Base-by-base conservation (phyloP, 2,888 invertebrate species). In the Chrysodeixis includens region DNA sequence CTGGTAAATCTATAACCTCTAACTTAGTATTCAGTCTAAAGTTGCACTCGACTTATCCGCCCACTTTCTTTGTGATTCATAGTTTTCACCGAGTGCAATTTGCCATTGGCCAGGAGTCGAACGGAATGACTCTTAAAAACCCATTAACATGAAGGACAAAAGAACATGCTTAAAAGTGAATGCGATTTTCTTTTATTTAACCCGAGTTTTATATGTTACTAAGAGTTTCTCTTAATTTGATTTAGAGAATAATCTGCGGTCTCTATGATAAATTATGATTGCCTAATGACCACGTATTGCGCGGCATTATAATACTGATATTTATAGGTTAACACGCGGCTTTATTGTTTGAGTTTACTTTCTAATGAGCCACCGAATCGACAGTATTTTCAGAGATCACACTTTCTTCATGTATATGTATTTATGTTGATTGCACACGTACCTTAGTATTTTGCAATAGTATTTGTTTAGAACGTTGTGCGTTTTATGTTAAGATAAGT, bases 341-440 rank as follows among this genome's bases (percentile, higher is more conserved):
- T 54, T 71, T 67, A 69, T 68, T 68, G 60, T 67, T 56, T 74
- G 62, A 66, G 18, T 69, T 66, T 64, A 67, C 75, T 78, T 78
- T 78, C 77, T 75, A 78, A 75, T 53, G 75, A 69, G 62, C 74
- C 49, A 66, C 67, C 63, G 63, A 78, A 78, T 77, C 62, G 74
- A 62, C 64, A 49, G 69, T 66, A 67, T 72, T 77, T 71, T 75
- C 72, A 68, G 69, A 75, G 69, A 78, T 78, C 51, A 74, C 56
- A 68, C 78, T 78, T 70, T 78, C 75, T 56, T 78, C 44, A 70
- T 78, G 75, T 69, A 68, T 75, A 78, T 78, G 75, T 67, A 78
- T 78, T 72, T 72, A 75, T 75, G 76, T 44, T 77, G 69, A 78
- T 75, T 62, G 66, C 35, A 69, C 56, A 61, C 56, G 65, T 75